Conservation (phyloP, 2,797 vertebrate genomes). For the Gouania willdenowi region DNA sequence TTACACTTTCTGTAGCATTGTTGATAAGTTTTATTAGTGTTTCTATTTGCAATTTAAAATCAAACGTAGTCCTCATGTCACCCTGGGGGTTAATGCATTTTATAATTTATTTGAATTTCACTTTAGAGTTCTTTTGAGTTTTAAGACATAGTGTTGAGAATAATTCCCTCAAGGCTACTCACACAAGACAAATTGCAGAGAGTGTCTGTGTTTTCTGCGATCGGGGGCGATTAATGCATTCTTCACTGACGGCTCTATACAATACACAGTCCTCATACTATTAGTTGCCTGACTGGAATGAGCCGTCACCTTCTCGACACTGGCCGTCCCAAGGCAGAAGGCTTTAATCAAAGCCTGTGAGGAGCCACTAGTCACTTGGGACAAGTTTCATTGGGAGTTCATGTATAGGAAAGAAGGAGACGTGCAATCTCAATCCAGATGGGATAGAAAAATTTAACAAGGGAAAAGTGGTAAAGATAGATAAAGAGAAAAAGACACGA, state of each 20-base stretch:
- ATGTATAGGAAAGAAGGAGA: slow-evolving; percentile 48
- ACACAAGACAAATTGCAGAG: slow-evolving; percentile 49
- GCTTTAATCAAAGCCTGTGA: slow-evolving; percentile 65
- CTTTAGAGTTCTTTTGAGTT: slow-evolving; percentile 55
- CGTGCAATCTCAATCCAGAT: slow-evolving; percentile 26
- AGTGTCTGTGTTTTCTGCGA: slow-evolving; percentile 45
- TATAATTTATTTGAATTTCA: slow-evolving; percentile 66
- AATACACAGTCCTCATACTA: slow-evolving; percentile 31
- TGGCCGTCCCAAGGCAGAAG: slow-evolving; percentile 53
- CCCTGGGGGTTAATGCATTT: slow-evolving; percentile 54
- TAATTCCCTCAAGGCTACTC: slow-evolving; percentile 48
- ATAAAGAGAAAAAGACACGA: slow-evolving; percentile 34
- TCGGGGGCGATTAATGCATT: slow-evolving; percentile 51
- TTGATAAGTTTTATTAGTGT: slow-evolving; percentile 41
- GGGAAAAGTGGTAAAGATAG: slow-evolving; percentile 34
- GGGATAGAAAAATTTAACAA: slow-evolving; percentile 40
- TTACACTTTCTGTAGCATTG: slow-evolving; percentile 7
- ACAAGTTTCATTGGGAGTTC: slow-evolving; percentile 51
- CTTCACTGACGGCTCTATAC: slow-evolving; percentile 37
- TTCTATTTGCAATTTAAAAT: slow-evolving; percentile 57
- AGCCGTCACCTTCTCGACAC: slow-evolving; percentile 44
- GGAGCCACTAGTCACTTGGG: slow-evolving; percentile 52
- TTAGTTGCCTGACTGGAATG: slow-evolving; percentile 39
- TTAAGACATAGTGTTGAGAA: slow-evolving; percentile 46
- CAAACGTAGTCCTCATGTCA: slow-evolving; percentile 46